A percentile compares a stretch with the other conserved stretches of the same genome.
Evolutionary conservation across 2,888 invertebrate species (phyloP).

Genomic region (Eupithecia subfuscata): DNA sequence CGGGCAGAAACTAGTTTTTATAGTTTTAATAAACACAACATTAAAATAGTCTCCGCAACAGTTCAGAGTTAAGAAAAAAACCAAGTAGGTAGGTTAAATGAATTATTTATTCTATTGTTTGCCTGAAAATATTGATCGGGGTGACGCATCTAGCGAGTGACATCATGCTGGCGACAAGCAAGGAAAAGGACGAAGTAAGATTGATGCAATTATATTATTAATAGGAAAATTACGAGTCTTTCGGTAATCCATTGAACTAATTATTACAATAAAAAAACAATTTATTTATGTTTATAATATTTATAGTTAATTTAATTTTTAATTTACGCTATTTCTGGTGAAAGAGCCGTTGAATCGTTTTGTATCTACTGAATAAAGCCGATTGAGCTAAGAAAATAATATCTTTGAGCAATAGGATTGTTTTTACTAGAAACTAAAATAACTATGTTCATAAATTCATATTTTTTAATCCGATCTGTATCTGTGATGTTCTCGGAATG

Average conservation of each 20-base stretch:
- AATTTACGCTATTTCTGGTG: neutral
- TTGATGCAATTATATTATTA: neutral
- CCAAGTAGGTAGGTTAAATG: neutral
- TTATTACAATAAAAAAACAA: neutral
- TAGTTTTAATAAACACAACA: neutral
- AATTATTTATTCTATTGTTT: neutral
- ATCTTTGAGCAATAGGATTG: neutral
- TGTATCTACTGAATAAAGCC: neutral
- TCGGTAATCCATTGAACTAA: neutral
- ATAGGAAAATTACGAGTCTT: neutral
- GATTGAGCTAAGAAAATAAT: neutral
- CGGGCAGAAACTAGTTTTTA: no score
- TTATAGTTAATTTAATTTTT: neutral
- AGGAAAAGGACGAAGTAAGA: neutral
- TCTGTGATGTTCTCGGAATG: conserved; percentile 1
- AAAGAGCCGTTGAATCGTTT: neutral
- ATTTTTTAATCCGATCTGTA: neutral
- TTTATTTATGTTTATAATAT: neutral
- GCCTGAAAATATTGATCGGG: conserved; percentile 3
- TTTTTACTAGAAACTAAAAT: neutral
- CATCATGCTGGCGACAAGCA: neutral
- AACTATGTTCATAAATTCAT: neutral
- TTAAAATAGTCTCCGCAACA: neutral
- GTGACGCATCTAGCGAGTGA: neutral
- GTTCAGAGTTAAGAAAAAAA: neutral